Conservation (phyloP, 53 echinoderm and acorn worm genomes). For the Hippasteria phrygiana region DNA sequence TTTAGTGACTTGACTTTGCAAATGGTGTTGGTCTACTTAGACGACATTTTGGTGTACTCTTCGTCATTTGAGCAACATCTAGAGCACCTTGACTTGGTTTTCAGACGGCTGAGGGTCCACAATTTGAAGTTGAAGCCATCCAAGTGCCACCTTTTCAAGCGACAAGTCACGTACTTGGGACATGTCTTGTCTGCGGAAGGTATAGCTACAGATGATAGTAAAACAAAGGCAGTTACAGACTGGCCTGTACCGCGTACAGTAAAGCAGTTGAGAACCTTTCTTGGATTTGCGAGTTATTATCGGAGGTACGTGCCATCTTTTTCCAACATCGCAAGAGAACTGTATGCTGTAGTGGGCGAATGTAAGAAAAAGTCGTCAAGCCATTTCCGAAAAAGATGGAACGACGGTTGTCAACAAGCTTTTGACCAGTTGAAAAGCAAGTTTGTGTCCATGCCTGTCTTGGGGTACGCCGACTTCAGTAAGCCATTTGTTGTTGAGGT, state of each 20-base stretch:
- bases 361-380: neutral
- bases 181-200: constrained; percentile 23
- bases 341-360: constrained; percentile 50
- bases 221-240: constrained; percentile 26
- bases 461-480: constrained; percentile 73
- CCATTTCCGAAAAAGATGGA: constrained; percentile 3
- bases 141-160: constrained; percentile 36
- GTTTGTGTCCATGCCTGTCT: constrained; percentile 54
- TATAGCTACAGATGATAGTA: constrained; percentile 45
- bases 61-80: constrained; percentile 44
- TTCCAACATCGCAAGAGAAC: constrained; percentile 13
- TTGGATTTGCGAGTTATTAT: constrained; percentile 66
- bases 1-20: constrained; percentile 3
- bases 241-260: constrained; percentile 48
- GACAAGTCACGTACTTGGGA: constrained; percentile 11
- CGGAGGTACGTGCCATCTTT: constrained; percentile 54
- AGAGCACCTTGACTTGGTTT: neutral
- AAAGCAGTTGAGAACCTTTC: constrained; percentile 44
- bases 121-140: constrained; percentile 38
- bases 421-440: constrained; percentile 36
- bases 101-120: neutral
- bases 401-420: constrained; percentile 8
- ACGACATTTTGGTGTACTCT: constrained; percentile 46
- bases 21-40: neutral
- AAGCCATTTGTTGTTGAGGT: neutral